Conservation (phyloP, 2,888 invertebrate genomes). For the Ophion slaviceki region DNA sequence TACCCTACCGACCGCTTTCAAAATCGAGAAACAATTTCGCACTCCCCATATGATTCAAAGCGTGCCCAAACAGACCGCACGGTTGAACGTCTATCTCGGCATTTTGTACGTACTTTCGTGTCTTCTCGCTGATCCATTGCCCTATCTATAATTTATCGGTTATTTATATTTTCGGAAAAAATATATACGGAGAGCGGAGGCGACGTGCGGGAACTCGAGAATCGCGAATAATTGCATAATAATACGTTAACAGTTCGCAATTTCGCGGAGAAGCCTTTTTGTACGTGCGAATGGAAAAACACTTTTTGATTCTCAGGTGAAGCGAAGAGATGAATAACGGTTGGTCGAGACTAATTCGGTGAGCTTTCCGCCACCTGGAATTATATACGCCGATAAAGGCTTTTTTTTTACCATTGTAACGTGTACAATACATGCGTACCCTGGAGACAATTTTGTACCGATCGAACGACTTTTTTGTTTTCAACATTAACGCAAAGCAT, state of each 20-base stretch:
- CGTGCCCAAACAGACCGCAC: constrained; percentile 95
- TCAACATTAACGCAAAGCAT: constrained; percentile 20
- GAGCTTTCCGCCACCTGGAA: constrained; percentile 11
- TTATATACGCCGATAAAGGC: not conserved
- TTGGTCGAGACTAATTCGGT: not conserved
- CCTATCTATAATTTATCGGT: constrained; percentile 75
- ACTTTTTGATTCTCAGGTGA: not conserved
- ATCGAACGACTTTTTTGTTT: constrained; percentile 15
- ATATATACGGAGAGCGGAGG: not conserved
- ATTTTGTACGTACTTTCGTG: constrained; percentile 94
- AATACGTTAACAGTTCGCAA: constrained; percentile 46
- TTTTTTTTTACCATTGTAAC: constrained; percentile 30
- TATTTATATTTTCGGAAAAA: constrained; percentile 25
- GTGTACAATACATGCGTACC: constrained; percentile 19
- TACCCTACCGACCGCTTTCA: constrained; percentile 94
- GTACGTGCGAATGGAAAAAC: constrained; percentile 6
- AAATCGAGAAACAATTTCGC: constrained; percentile 95
- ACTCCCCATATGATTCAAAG: constrained; percentile 90
- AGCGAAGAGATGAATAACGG: not conserved
- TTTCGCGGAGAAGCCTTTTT: constrained; percentile 48
- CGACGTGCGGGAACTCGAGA: constrained; percentile 42
- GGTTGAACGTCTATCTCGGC: constrained; percentile 95
- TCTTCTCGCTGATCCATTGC: constrained; percentile 80
- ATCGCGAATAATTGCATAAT: constrained; percentile 49
- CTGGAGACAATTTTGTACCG: constrained; percentile 53